A percentile compares a stretch with the other conserved stretches of the same genome.
These are phyloP conservation scores for Hyposoter dolosus DNA, from an alignment of 2,888 invertebrate genomes.

Conservation along the genomic window DNA sequence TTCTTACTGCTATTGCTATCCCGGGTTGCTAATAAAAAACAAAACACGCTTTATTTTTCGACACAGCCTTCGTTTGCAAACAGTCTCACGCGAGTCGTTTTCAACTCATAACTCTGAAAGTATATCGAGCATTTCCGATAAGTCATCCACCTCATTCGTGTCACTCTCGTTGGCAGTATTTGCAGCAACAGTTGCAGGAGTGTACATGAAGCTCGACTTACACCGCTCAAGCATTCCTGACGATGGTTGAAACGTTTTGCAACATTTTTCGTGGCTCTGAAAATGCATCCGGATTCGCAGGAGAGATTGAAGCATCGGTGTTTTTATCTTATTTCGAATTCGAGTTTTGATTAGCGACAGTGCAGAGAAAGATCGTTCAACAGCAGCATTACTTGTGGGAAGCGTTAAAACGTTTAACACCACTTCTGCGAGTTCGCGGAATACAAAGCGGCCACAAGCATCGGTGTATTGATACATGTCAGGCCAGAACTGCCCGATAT, in stretches of 20 bases:
- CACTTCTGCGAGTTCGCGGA: constrained; percentile 29
- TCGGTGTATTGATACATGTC: constrained; percentile 35
- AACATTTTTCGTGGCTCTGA: constrained; percentile 35
- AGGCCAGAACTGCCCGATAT: constrained; percentile 31
- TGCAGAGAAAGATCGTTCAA: constrained; percentile 37
- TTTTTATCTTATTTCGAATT: constrained; percentile 46
- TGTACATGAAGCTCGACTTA: constrained; percentile 35
- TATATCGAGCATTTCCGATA: constrained; percentile 11
- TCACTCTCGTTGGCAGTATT: not conserved
- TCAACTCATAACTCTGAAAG: not conserved
- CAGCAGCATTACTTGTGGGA: too few relatives aligned
- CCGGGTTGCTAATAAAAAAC: not conserved
- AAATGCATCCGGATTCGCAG: constrained; percentile 42
- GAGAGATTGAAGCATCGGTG: not conserved
- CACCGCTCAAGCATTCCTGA: constrained; percentile 29
- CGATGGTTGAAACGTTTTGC: constrained; percentile 37
- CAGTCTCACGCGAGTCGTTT: not conserved
- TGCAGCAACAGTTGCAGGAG: not conserved
- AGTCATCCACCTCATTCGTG: constrained; percentile 14
- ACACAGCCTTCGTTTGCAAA: not conserved
- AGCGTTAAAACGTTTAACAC: too few relatives aligned
- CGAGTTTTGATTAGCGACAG: constrained; percentile 43
- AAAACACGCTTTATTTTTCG: not conserved
- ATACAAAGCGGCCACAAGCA: constrained; percentile 38
- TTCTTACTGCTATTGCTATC: not conserved